Conservation (phyloP, 2,888 invertebrate genomes). For the Protodeltote pygarga region DNA sequence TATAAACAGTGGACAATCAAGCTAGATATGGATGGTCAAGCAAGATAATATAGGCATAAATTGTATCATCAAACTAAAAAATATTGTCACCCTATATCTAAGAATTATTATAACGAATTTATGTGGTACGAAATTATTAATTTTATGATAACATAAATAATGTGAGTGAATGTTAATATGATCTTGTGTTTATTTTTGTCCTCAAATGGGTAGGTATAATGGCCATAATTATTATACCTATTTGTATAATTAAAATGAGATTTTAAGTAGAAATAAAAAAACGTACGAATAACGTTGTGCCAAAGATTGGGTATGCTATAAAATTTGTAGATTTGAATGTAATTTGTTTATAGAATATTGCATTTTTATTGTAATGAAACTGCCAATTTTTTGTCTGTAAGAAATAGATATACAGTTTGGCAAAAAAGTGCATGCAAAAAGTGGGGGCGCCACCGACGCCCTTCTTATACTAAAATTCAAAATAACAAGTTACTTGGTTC, state of each 20-base stretch:
- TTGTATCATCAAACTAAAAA: constrained; percentile 22
- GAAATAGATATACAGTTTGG: constrained; percentile 30
- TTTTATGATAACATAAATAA: constrained; percentile 16
- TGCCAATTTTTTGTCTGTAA: constrained; percentile 61
- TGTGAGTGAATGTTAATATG: constrained; percentile 12
- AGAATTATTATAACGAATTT: constrained; percentile 48
- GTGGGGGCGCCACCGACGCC: too few species aligned
- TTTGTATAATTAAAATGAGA: background rate
- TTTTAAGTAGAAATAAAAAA: background rate
- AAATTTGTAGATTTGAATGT: constrained; percentile 46
- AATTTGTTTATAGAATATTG: constrained; percentile 53
- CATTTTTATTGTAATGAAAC: constrained; percentile 59
- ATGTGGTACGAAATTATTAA: constrained; percentile 23
- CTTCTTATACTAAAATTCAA: too few species aligned
- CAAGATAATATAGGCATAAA: background rate
- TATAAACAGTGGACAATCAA: too few species aligned
- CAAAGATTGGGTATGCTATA: constrained; percentile 16
- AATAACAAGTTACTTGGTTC: too few species aligned
- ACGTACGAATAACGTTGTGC: constrained; percentile 21
- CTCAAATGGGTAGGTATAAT: too few species aligned
- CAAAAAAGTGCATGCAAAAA: too few species aligned
- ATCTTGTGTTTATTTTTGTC: too few species aligned
- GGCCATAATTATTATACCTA: background rate
- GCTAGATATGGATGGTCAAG: too few species aligned
- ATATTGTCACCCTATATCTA: constrained; percentile 33